phyloP scores from a whole-genome alignment of 2,888 invertebrate genomes.

The Drosophila emarginata region DNA sequence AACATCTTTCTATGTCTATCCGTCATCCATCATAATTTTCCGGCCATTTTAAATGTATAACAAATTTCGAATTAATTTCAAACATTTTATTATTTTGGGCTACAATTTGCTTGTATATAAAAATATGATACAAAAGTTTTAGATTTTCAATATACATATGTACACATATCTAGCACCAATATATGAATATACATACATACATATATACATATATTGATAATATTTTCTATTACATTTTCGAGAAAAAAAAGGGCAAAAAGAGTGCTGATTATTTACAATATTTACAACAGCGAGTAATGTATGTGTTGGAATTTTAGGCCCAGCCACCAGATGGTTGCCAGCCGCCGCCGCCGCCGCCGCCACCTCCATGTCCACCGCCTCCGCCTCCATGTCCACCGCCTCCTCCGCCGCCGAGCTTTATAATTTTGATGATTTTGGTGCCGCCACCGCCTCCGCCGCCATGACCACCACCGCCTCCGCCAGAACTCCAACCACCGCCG shows the following conservation, averaged over 20 bases:
- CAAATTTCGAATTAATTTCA: background rate
- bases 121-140: conserved; percentile 18
- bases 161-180: background rate
- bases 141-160: conserved; percentile 2
- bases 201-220: background rate
- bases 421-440: conserved; percentile 57
- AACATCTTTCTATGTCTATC: no score
- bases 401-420: conserved; percentile 55
- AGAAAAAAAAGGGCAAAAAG: conserved; percentile 12
- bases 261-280: conserved; percentile 60
- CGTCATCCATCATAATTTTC: no score
- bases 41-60: background rate
- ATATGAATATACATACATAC: conserved; percentile 6
- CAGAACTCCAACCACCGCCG: conserved; percentile 35
- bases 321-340: conserved; percentile 77
- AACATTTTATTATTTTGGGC: background rate
- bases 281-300: conserved; percentile 45
- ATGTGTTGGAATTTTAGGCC: conserved; percentile 57
- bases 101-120: background rate
- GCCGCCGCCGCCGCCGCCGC: conserved; percentile 57
- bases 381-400: conserved; percentile 54
- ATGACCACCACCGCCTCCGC: conserved; percentile 39
- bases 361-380: conserved; percentile 42
- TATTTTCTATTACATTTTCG: conserved; percentile 21
- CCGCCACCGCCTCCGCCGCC: conserved; percentile 59